These are phyloP conservation scores for Holcopasites calliopsidis DNA, from an alignment of 1,140 invertebrate genomes.

Conservation along the genomic window DNA sequence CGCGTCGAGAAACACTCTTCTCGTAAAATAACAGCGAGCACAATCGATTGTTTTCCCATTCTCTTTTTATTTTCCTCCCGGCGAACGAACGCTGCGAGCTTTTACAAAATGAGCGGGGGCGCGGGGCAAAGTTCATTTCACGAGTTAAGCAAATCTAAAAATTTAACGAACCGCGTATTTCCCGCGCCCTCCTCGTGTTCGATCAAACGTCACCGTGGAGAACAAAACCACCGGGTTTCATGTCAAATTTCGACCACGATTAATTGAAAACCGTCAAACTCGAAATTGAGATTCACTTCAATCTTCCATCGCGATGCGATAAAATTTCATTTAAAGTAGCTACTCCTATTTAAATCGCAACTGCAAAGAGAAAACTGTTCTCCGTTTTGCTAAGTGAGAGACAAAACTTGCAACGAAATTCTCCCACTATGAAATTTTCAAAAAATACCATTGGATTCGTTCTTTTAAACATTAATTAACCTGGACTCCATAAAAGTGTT, in stretches of 20 bases:
- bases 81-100: not conserved
- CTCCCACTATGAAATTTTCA: too few relatives aligned
- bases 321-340: too few relatives aligned
- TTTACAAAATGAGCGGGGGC: not conserved
- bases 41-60: not conserved
- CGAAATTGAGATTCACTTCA: too few relatives aligned
- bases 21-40: not conserved
- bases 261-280: not conserved
- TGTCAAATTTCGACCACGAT: not conserved
- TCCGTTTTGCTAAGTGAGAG: too few relatives aligned
- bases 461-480: too few relatives aligned
- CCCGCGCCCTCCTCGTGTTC: not conserved
- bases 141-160: conserved; percentile 7
- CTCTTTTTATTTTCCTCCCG: not conserved
- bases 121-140: not conserved
- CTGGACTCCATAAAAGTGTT: too few relatives aligned
- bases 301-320: too few relatives aligned
- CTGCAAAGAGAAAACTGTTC: too few relatives aligned
- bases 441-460: too few relatives aligned
- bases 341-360: too few relatives aligned
- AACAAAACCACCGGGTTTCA: not conserved
- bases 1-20: not conserved
- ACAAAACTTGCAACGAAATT: too few relatives aligned
- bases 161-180: not conserved
- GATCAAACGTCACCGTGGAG: not conserved